phyloP scores from a whole-genome alignment of 64 coral and sea anemone species.

The Montipora capricornis region DNA sequence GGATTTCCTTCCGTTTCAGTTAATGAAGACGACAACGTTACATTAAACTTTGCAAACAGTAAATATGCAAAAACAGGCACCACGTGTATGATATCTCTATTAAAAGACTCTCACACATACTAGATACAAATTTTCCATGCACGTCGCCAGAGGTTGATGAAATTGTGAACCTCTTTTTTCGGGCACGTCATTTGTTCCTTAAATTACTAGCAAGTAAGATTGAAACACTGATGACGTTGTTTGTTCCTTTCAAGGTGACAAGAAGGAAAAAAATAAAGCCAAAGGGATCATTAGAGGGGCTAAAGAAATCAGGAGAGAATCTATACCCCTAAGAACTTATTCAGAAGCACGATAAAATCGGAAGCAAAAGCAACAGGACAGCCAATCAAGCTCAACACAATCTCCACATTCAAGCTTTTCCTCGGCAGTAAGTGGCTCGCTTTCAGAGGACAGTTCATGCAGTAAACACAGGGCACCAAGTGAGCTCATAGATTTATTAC shows the following conservation, averaged over 20 bases:
- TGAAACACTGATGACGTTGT: not conserved
- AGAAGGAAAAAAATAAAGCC: not conserved
- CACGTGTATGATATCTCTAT: no score
- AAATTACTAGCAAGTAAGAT: not conserved
- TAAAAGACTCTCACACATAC: no score
- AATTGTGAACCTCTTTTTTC: no score
- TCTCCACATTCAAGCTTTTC: not conserved
- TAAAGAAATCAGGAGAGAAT: not conserved
- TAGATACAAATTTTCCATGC: no score
- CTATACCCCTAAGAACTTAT: not conserved
- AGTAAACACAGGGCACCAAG: not conserved
- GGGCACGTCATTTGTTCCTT: not conserved
- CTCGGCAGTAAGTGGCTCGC: not conserved
- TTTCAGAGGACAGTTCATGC: not conserved
- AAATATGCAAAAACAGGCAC: no score
- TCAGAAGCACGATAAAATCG: not conserved
- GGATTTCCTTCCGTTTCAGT: no score
- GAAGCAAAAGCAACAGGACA: not conserved
- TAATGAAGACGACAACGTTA: no score
- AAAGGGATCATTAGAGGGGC: not conserved
- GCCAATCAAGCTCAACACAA: not conserved
- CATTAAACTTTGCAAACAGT: no score
- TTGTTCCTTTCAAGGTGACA: not conserved
- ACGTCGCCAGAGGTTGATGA: no score
- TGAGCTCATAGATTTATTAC: constrained; percentile 14